Base-by-base conservation (phyloP, 2,888 invertebrate species). In the Amaurobius ferox region DNA sequence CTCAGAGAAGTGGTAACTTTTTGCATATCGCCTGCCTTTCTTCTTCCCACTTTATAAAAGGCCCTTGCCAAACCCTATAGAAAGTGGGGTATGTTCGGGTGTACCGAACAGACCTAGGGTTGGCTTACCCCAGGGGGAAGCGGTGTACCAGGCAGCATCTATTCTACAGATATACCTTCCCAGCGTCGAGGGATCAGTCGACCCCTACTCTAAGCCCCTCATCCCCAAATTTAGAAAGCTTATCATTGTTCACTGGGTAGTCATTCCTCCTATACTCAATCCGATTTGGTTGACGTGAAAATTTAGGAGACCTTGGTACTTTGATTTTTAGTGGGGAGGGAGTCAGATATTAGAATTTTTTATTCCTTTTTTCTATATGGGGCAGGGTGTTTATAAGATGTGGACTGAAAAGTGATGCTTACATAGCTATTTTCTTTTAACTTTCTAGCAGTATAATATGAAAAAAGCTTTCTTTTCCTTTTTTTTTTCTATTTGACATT, bases 41-140 rank as follows among this genome's bases (percentile, higher is more conserved):
- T 16, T 9, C 39, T 70, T 70, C 55, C 68, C 40, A 35, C 61
- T 40, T 77, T 77, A 55, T 26, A 30, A 28, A 40, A 79, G 78
- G 55, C 11, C 70, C 72, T 73, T 74, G 62, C 76, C 71, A 62
- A 83, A 39, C 48, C 55, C 76, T 71, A 64, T 70, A 76, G 66
- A 83, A 32, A 44, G 35, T 76, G 71, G 83, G 83, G 83, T 71
- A 83, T 83, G 83, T 83, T 83, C 55, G 83, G 83, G 83, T 83
- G 71, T 83, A 83, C 83, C 83, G 26, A 83, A 76, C 83, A 71
- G 71, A 76, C 77, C 66, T 29, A 71, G 83, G 76, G 83, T 44
- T 76, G 83, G 77, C 77, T 83, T 77, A 76, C 83, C 83, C 6
- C 61, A 71, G 83, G 55, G 55, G 55, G 83, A 83, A 76, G 83